Conservation (phyloP, 2,888 invertebrate genomes). For the Nymphalis polychloros region DNA sequence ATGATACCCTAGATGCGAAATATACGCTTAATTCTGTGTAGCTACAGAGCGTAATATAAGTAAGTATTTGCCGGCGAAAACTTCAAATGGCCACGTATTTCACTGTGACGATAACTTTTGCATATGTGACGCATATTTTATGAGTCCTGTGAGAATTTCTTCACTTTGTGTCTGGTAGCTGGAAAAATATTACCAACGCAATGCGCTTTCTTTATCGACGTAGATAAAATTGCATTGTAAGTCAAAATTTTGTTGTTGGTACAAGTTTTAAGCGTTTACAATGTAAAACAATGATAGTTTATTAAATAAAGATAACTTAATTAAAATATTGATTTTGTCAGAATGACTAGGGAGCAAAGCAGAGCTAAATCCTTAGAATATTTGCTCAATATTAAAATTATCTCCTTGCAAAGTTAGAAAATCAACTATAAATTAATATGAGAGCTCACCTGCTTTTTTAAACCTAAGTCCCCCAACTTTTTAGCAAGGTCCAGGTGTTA, state of each 20-base stretch:
- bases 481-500: no score
- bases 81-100: conserved; percentile 10
- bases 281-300: neutral
- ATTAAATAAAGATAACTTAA: neutral
- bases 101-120: conserved; percentile 20
- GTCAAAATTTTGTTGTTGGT: conserved; percentile 19
- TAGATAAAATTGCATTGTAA: conserved; percentile 26
- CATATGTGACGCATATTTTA: conserved; percentile 31
- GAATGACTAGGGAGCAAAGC: no score
- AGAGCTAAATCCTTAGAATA: no score
- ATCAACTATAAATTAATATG: no score
- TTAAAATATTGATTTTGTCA: no score
- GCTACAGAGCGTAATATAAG: neutral
- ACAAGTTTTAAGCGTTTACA: conserved; percentile 6
- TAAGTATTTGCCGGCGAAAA: conserved; percentile 6
- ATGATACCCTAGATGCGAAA: neutral
- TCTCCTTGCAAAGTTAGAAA: no score
- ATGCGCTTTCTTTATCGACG: conserved; percentile 31
- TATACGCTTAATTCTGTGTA: neutral
- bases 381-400: no score
- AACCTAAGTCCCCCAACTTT: no score
- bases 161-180: conserved; percentile 23
- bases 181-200: conserved; percentile 33
- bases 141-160: conserved; percentile 27
- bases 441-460: no score